Evolutionary conservation across 1,140 invertebrate species (phyloP).

Genomic region (Zaprionus nigranus): DNA sequence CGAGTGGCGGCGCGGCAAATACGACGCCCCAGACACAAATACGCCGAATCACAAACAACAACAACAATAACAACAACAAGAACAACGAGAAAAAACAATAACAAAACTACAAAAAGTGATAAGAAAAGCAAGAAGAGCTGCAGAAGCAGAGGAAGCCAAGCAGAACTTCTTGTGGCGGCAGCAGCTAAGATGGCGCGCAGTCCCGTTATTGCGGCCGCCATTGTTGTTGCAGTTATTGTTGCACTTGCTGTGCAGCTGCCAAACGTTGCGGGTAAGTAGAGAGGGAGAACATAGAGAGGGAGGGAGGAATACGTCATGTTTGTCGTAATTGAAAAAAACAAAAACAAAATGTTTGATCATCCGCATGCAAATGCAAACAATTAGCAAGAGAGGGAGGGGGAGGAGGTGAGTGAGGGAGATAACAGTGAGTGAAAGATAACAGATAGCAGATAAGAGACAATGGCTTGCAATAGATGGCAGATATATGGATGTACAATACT

Average conservation of each 20-base stretch:
- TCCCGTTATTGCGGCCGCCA: slow-evolving; percentile 40
- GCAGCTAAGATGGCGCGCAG: slow-evolving; percentile 38
- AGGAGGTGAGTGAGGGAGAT: neutral
- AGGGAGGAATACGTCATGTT: neutral
- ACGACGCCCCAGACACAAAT: slow-evolving; percentile 33
- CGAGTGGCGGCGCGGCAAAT: slow-evolving; percentile 47
- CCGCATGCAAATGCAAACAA: slow-evolving; percentile 35
- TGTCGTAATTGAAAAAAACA: slow-evolving; percentile 28
- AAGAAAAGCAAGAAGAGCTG: slow-evolving; percentile 24
- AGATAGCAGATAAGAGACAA: neutral
- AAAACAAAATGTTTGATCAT: slow-evolving; percentile 38
- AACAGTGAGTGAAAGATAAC: neutral
- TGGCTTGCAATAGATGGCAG: neutral
- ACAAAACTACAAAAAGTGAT: slow-evolving; percentile 18
- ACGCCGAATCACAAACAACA: slow-evolving; percentile 32
- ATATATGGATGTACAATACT: too few species aligned
- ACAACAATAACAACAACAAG: slow-evolving; percentile 18
- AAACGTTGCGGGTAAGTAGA: slow-evolving; percentile 63
- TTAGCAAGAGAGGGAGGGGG: neutral
- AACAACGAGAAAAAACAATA: neutral
- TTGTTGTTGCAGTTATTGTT: slow-evolving; percentile 49
- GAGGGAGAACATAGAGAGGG: slow-evolving; percentile 17
- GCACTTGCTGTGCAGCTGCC: slow-evolving; percentile 31
- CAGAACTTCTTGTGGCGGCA: slow-evolving; percentile 27
- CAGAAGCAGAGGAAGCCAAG: slow-evolving; percentile 14